phyloP scores from a whole-genome alignment of 2,888 invertebrate genomes.

The Pachymerium ferrugineum region DNA sequence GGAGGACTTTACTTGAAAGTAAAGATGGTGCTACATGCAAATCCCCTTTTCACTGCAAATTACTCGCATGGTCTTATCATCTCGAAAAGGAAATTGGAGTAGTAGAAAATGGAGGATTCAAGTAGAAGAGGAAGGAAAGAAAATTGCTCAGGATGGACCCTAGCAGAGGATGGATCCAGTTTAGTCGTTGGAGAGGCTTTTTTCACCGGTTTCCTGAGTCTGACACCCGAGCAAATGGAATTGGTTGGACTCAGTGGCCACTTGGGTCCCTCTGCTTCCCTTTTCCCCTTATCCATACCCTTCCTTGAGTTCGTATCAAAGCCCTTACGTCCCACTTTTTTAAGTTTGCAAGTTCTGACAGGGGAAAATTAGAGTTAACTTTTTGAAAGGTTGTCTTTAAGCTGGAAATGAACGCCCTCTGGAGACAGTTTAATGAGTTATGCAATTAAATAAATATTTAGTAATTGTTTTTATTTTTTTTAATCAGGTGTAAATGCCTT shows the following conservation, averaged over 20 bases:
- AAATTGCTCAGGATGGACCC: conserved; percentile 24
- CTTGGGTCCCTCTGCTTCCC: background rate
- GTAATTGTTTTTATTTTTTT: background rate
- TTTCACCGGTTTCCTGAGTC: conserved; percentile 25
- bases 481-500: conserved; percentile 45
- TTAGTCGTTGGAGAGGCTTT: conserved; percentile 13
- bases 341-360: background rate
- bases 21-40: background rate
- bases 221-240: conserved; percentile 20
- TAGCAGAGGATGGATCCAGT: conserved; percentile 11
- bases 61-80: conserved; percentile 20
- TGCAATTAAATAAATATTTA: too few species aligned
- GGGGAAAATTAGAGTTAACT: background rate
- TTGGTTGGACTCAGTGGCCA: conserved; percentile 23
- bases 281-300: conserved; percentile 6
- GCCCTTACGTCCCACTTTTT: too few species aligned
- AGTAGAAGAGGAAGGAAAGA: conserved; percentile 19
- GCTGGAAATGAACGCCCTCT: too few species aligned
- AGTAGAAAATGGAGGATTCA: conserved; percentile 28
- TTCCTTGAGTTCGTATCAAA: too few species aligned
- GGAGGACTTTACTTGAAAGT: background rate
- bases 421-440: too few species aligned
- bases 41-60: conserved; percentile 19
- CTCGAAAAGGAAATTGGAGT: background rate
- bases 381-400: background rate